phyloP scores from a whole-genome alignment of 2,888 invertebrate species.

The Cosmopolites sordidus region DNA sequence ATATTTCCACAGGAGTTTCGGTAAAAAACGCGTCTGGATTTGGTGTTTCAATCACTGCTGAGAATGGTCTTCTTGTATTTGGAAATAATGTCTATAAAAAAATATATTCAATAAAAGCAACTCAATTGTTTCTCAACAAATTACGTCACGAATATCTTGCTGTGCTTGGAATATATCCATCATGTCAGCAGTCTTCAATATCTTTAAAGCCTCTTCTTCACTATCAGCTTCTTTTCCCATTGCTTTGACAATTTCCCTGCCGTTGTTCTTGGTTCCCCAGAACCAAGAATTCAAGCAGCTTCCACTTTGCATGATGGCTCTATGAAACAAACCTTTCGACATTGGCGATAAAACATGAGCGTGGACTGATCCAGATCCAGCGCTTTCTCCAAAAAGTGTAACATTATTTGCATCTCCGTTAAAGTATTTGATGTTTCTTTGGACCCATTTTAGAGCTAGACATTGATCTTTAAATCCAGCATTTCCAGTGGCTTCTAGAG shows the following conservation, averaged over 20 bases:
- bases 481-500: conserved; percentile 48
- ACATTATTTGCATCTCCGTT: conserved; percentile 53
- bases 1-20: conserved; percentile 36
- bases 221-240: conserved; percentile 29
- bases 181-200: conserved; percentile 25
- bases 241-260: conserved; percentile 24
- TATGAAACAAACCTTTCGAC: conserved; percentile 34
- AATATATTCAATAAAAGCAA: background rate
- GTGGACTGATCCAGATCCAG: conserved; percentile 19
- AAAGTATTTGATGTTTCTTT: conserved; percentile 49
- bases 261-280: conserved; percentile 17
- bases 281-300: conserved; percentile 32
- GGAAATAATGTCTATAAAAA: no score
- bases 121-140: conserved; percentile 5
- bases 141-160: conserved; percentile 30
- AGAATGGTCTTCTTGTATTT: conserved; percentile 28
- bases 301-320: conserved; percentile 39
- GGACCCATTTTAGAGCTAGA: conserved; percentile 51
- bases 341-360: conserved; percentile 18
- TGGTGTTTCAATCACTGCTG: conserved; percentile 31
- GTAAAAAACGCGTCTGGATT: conserved; percentile 34
- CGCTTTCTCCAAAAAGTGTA: conserved; percentile 37
- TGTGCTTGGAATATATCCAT: conserved; percentile 28
- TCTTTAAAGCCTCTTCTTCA: conserved; percentile 32
- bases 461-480: conserved; percentile 53